Evolutionary conservation across 2,888 invertebrate genomes (phyloP).

Genomic region (Nineta flava): DNA sequence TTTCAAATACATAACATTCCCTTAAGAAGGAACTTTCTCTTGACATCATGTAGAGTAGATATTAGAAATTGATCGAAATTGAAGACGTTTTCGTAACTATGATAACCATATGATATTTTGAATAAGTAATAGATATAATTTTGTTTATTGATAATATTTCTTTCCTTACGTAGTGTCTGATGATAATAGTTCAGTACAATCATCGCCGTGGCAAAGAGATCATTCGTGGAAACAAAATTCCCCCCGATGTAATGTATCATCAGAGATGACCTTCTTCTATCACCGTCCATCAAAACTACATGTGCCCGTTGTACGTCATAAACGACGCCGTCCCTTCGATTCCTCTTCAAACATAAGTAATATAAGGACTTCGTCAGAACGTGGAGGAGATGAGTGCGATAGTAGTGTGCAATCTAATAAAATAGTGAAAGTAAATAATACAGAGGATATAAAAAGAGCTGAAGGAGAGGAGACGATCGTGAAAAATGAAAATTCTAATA

Average conservation of each 20-base stretch:
- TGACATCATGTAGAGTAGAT: too few relatives aligned
- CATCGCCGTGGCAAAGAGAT: conserved; percentile 81
- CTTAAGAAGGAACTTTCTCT: too few relatives aligned
- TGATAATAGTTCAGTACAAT: conserved; percentile 80
- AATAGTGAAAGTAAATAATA: conserved; percentile 1
- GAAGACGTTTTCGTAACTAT: too few relatives aligned
- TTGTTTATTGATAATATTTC: conserved; percentile 1
- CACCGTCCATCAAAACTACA: conserved; percentile 37
- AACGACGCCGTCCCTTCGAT: conserved; percentile 53
- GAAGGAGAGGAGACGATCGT: conserved; percentile 2
- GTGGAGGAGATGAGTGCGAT: conserved; percentile 8
- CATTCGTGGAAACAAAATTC: conserved; percentile 76
- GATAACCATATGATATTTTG: too few relatives aligned
- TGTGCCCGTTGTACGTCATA: conserved; percentile 31
- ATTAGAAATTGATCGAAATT: too few relatives aligned
- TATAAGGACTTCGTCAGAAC: conserved; percentile 7
- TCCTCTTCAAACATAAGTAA: conserved; percentile 14
- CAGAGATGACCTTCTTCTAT: conserved; percentile 56
- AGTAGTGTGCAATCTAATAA: conserved; percentile 7
- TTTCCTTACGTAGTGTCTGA: conserved; percentile 48
- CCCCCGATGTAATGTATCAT: conserved; percentile 57
- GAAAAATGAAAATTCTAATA: conserved; percentile 20
- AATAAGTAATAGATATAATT: too few relatives aligned
- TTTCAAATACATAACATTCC: too few relatives aligned
- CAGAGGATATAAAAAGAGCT: neutral